Evolutionary conservation across 2,888 invertebrate species (phyloP), one percentile per base, ranked within the genome.

Genomic region (Mystacides longicornis): DNA sequence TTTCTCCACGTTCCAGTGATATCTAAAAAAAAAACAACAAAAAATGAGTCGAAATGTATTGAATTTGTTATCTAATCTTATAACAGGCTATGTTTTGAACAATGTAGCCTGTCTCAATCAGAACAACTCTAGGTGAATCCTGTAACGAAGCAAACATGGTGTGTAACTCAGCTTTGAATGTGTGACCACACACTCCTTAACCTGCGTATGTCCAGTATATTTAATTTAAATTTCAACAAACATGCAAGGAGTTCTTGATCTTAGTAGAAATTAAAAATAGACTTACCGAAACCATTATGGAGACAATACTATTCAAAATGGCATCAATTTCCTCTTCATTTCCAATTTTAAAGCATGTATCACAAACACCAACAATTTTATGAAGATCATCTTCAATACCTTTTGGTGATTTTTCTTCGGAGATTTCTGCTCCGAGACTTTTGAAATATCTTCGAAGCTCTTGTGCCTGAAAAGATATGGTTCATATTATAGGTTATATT

Each of bases 231-330:
- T n/a, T n/a, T n/a, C n/a, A n/a, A n/a, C n/a, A n/a, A n/a, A n/a
- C n/a, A n/a, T n/a, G n/a, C n/a, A n/a, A n/a, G n/a, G n/a, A n/a
- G n/a, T n/a, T n/a, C n/a, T n/a, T n/a, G n/a, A n/a, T n/a, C n/a
- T n/a, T n/a, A n/a, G n/a, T n/a, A 7, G 27, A 27, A 43, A 18
- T 16, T 43, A 16, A 46, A 46, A 43, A 42, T 19, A 45, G 56
- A 73, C 77, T 78, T 74, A 89, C 90, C 64, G 89, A 82, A 57
- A 96, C 89, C 82, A 97, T 87, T 63, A 98, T 89, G 4, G 96
- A 96, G 2, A 96, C 94, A 72, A 98, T 93, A 69, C 96, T 94
- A 75, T 96, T 96, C 11, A 98, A 79, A 52, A 95, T 88, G 64
- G 88, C 87, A 78, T 97, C 97, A 64, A 94, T 87, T 68, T 96